A percentile compares a stretch with the other conserved stretches of the same genome.
These are phyloP conservation scores for Oreochromis tanganicae DNA, from an alignment of 2,113 vertebrate genomes.

Conservation along the genomic window DNA sequence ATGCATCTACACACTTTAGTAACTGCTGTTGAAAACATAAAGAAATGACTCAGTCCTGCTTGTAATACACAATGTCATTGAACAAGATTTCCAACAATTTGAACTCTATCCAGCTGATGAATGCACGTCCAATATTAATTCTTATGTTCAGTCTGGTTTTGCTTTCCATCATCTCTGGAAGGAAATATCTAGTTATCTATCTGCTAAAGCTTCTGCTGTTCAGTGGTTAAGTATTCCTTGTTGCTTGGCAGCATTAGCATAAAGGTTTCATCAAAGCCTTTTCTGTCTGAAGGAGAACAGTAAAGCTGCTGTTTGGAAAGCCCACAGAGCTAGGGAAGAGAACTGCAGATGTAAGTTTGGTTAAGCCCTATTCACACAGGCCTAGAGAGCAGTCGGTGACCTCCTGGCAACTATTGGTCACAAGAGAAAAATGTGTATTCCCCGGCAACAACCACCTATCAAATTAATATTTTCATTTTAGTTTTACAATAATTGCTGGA, in stretches of 20 bases:
- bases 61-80: not conserved
- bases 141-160: not conserved
- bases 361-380: not conserved
- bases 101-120: not conserved
- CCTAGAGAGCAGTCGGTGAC: not conserved
- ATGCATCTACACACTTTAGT: not conserved
- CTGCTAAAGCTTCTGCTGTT: not conserved
- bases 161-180: not conserved
- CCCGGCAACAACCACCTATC: not conserved
- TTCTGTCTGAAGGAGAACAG: not conserved
- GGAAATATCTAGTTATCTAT: not conserved
- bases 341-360: not conserved
- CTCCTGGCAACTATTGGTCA: not conserved
- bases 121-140: not conserved
- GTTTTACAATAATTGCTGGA: not conserved
- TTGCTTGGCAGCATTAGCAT: not conserved
- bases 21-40: not conserved
- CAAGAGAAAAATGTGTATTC: not conserved
- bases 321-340: not conserved
- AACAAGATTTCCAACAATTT: not conserved
- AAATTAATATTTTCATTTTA: not conserved
- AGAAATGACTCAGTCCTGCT: not conserved
- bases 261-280: not conserved
- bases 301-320: not conserved
- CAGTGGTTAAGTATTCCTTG: not conserved